Base-by-base conservation (phyloP, 1,140 invertebrate genomes). In the Spodoptera frugiperda region DNA sequence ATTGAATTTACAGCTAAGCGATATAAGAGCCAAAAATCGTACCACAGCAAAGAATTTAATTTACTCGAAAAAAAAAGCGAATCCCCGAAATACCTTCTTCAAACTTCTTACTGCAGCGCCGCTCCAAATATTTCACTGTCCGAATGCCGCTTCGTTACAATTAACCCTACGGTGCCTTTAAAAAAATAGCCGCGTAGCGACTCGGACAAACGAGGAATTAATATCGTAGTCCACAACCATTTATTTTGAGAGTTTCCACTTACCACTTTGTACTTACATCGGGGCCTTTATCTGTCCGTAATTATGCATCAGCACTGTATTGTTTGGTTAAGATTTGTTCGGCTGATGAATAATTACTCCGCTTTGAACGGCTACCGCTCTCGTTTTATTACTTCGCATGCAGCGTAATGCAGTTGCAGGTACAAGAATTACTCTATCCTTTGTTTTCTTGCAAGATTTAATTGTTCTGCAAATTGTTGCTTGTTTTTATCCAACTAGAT, bases 161-260 rank as follows among this genome's bases (percentile, higher is more conserved):
- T 92, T 92, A 92, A 89, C 85, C 84, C 85, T 84, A 81, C 83
- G 77, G 77, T 85, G 79, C 80, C 70, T 83, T 81, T 81, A 85
- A 88, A 89, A 68, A 89, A 91, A 90, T 89, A 82, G 82, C 88
- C 74, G 78, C 84, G 83, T 80, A 84, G 77, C 77, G 80, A 83
- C 79, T 83, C 85, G 73, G 83, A 93, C 89, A 91, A 91, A 91
- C 90, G 86, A 90, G 85, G 85, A 89, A 92, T 92, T 92, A 91
- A 92, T 90, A 92, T 88, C 76, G 79, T 85, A 85, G 84, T 85
- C 82, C 80, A 76, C 78, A 70, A 82, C 83, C 81, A 91, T 93
- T 91, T 88, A 87, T 88, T 87, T 82, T 68, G 77, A 84, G 82
- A 84, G 82, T 87, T 89, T 84, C 87, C 85, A 88, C 89, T 88